A percentile compares a stretch with the other conserved stretches of the same genome.
These are phyloP conservation scores for Threskiornis aethiopicus DNA, from an alignment of 2,797 vertebrate species.

Conservation along the genomic window DNA sequence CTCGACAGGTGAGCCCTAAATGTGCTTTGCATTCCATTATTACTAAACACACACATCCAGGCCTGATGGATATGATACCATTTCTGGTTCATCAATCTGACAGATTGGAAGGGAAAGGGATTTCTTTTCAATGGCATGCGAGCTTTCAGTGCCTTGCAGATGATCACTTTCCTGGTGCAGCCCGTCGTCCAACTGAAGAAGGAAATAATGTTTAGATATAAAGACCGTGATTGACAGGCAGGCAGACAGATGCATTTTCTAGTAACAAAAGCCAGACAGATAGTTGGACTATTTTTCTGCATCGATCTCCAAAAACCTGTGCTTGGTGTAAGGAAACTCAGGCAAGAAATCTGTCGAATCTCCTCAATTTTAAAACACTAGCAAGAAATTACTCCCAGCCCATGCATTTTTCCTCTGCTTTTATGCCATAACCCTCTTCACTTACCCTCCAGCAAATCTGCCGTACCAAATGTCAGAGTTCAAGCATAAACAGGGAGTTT, in stretches of 20 bases:
- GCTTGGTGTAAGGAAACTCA: background rate
- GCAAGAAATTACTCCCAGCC: constrained; percentile 39
- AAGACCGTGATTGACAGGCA: background rate
- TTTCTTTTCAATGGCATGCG: background rate
- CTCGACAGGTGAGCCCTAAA: constrained; percentile 9
- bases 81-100: background rate
- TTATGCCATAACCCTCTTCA: background rate
- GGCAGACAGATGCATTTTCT: background rate
- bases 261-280: background rate
- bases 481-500: background rate
- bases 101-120: background rate
- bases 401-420: background rate
- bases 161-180: background rate
- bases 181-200: background rate
- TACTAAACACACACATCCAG: background rate
- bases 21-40: background rate
- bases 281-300: background rate
- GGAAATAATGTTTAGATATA: background rate
- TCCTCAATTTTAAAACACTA: background rate
- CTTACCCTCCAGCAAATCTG: background rate
- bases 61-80: background rate
- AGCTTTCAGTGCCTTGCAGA: background rate
- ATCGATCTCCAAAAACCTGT: background rate
- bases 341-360: background rate
- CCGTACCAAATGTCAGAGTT: background rate